phyloP scores from a whole-genome alignment of 2,113 vertebrate species.

The Centrocercus urophasianus region DNA sequence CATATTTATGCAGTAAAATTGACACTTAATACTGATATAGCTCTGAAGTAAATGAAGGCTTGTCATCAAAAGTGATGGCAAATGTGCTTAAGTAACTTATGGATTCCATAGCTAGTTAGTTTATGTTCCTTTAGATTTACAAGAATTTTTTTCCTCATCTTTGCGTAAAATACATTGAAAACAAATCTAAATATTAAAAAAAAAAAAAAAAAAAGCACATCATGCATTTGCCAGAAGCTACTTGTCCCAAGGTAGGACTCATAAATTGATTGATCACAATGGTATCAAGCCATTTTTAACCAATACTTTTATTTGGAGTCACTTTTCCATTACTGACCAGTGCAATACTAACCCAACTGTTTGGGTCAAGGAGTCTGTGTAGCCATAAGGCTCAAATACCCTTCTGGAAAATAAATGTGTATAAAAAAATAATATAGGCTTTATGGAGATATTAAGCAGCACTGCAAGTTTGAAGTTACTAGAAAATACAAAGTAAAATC shows the following conservation, averaged over 20 bases:
- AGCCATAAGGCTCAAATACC: not conserved
- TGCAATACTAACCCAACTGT: not conserved
- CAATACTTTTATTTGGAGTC: not conserved
- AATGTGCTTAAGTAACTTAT: not conserved
- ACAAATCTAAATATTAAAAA: not conserved
- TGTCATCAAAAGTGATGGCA: not conserved
- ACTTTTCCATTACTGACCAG: not conserved
- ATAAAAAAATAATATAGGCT: not conserved
- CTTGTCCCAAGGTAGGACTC: not conserved
- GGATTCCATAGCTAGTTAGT: not conserved
- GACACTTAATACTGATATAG: not conserved
- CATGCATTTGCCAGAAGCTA: not conserved
- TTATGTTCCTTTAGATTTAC: slow-evolving; percentile 5
- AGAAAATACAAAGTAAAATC: not conserved
- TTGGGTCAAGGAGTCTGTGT: not conserved
- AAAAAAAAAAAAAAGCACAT: not conserved
- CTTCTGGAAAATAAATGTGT: not conserved
- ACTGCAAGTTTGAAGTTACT: not conserved
- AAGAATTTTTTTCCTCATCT: slow-evolving; percentile 21
- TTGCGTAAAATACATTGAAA: not conserved
- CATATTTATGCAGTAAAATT: not conserved
- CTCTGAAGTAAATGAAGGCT: slow-evolving; percentile 13
- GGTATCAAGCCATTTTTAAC: not conserved
- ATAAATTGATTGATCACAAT: not conserved
- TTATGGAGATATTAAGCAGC: not conserved